These are phyloP conservation scores for Homarus americanus DNA, from an alignment of 1,140 invertebrate genomes.

Conservation along the genomic window DNA sequence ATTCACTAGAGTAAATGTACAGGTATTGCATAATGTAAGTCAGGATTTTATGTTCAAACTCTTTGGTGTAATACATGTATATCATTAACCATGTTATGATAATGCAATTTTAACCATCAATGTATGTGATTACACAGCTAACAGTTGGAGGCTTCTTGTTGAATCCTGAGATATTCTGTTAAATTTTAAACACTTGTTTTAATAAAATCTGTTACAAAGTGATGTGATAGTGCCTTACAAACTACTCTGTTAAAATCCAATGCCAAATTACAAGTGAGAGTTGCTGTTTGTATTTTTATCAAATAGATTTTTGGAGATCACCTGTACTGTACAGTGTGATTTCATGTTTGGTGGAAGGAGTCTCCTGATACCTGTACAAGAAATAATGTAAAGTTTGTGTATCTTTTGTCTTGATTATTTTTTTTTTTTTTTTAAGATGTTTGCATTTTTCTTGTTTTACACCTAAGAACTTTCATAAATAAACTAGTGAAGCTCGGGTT, in stretches of 20 bases:
- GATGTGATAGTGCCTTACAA: not conserved
- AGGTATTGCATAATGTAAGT: constrained; percentile 8
- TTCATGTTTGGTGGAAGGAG: too few species aligned
- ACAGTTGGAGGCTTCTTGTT: not conserved
- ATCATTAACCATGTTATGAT: not conserved
- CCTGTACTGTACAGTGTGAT: too few species aligned
- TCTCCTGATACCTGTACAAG: too few species aligned
- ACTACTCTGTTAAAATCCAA: not conserved
- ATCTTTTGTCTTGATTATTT: too few species aligned
- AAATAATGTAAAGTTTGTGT: too few species aligned
- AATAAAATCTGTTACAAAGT: not conserved
- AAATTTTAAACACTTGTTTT: not conserved
- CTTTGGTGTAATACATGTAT: not conserved
- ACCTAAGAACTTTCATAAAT: too few species aligned
- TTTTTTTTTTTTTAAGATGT: too few species aligned
- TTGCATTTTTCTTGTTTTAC: too few species aligned
- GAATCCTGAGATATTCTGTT: not conserved
- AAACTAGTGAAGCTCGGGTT: too few species aligned
- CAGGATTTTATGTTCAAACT: not conserved
- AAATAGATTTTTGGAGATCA: not conserved
- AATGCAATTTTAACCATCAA: not conserved
- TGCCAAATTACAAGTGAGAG: too few species aligned
- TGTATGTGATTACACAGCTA: not conserved
- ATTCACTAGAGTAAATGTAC: not conserved
- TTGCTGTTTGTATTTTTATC: too few species aligned